These are phyloP conservation scores for Neocrepidodera transversa DNA, from an alignment of 2,888 invertebrate species.

Conservation along the genomic window DNA sequence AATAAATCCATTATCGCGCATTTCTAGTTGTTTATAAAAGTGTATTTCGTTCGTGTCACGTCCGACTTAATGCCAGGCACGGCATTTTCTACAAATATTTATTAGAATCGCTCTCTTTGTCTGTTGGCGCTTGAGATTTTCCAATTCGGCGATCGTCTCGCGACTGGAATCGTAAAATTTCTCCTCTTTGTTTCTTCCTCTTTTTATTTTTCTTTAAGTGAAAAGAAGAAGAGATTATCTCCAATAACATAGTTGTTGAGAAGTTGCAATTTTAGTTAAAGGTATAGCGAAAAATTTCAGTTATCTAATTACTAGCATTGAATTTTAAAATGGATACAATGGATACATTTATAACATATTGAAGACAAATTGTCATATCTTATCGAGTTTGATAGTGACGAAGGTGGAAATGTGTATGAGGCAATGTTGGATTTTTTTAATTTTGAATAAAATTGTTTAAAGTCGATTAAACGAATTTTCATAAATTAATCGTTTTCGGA, in stretches of 20 bases:
- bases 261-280: conserved; percentile 5
- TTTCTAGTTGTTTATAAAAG: conserved; percentile 41
- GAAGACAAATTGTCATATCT: too few relatives aligned
- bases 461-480: too few relatives aligned
- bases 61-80: conserved; percentile 44
- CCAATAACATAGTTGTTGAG: conserved; percentile 14
- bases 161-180: conserved; percentile 43
- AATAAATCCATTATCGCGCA: conserved; percentile 43
- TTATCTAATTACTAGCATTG: too few relatives aligned
- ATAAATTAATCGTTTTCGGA: too few relatives aligned
- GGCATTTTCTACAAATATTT: conserved; percentile 47
- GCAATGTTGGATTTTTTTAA: too few relatives aligned
- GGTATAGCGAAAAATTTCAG: conserved; percentile 1
- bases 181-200: conserved; percentile 38
- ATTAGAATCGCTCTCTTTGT: conserved; percentile 48
- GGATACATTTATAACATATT: too few relatives aligned
- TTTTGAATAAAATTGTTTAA: too few relatives aligned
- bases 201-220: neutral
- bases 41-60: conserved; percentile 35
- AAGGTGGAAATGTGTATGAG: too few relatives aligned
- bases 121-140: conserved; percentile 47
- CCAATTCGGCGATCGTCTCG: conserved; percentile 45
- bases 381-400: too few relatives aligned
- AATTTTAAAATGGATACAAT: too few relatives aligned
- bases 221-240: conserved; percentile 3